phyloP scores from a whole-genome alignment of 2,888 invertebrate species.

The Melikaiella ostensackeni region DNA sequence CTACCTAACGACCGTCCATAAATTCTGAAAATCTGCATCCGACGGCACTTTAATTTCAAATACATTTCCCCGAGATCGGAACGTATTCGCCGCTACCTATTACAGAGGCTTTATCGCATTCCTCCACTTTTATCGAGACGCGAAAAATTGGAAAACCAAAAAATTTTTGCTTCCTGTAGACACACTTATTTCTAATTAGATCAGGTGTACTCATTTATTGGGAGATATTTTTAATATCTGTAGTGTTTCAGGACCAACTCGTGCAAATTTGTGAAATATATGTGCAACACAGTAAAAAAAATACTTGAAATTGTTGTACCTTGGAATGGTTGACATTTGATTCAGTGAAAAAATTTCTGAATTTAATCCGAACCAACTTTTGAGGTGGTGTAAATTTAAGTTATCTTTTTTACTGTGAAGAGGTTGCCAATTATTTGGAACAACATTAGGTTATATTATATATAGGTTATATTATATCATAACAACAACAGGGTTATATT shows the following conservation, averaged over 20 bases:
- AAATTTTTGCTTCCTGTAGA: not conserved
- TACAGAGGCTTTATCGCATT: not conserved
- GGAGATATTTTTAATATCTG: not conserved
- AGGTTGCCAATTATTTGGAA: too few species aligned
- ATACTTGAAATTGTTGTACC: not conserved
- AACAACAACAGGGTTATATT: too few species aligned
- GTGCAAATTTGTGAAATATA: not conserved
- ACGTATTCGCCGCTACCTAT: not conserved
- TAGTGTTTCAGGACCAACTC: not conserved
- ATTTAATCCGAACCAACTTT: too few species aligned
- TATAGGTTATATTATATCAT: too few species aligned
- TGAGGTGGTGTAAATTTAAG: too few species aligned
- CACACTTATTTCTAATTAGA: not conserved
- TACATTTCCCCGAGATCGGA: not conserved
- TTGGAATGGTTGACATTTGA: too few species aligned
- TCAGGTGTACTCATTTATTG: not conserved
- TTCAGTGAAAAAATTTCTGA: too few species aligned
- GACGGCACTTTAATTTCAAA: constrained; percentile 7
- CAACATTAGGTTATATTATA: too few species aligned
- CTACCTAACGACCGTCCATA: constrained; percentile 1
- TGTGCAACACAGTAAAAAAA: not conserved
- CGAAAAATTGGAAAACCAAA: not conserved
- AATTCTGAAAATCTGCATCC: constrained; percentile 27
- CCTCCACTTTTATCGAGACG: not conserved
- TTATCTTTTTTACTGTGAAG: too few species aligned